Evolutionary conservation across 2,888 invertebrate species (phyloP).

Genomic region (Bombylius major): DNA sequence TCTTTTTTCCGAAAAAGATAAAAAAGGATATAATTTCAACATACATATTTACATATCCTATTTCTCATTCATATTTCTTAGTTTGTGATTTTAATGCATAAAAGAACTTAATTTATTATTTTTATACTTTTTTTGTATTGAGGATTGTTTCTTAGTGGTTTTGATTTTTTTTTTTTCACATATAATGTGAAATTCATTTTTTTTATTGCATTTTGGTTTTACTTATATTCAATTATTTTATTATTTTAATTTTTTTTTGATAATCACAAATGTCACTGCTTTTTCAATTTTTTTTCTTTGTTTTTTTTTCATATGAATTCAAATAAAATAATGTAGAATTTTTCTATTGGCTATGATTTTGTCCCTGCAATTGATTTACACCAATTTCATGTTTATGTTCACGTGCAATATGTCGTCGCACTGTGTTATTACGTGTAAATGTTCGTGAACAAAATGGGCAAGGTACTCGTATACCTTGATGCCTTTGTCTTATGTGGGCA

Average conservation of each 20-base stretch:
- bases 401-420: conserved; percentile 78
- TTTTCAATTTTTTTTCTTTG: not conserved
- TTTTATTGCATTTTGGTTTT: not conserved
- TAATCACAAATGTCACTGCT: conserved; percentile 1
- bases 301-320: not conserved
- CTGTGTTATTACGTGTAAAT: conserved; percentile 85
- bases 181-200: not conserved
- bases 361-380: conserved; percentile 24
- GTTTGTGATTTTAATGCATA: too few relatives aligned
- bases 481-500: conserved; percentile 81
- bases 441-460: conserved; percentile 84
- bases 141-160: too few relatives aligned
- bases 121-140: too few relatives aligned
- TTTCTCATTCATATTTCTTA: too few relatives aligned
- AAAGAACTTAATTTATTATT: too few relatives aligned
- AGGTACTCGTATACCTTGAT: conserved; percentile 83
- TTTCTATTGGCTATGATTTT: conserved; percentile 37
- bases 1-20: too few relatives aligned
- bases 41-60: too few relatives aligned
- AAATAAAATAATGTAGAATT: conserved; percentile 3
- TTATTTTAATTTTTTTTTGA: not conserved
- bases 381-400: conserved; percentile 62
- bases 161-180: too few relatives aligned
- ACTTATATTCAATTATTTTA: not conserved
- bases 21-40: too few relatives aligned